Evolutionary conservation across 2,113 vertebrate species (phyloP), one percentile per base, ranked within the genome.

Genomic region (Mobula hypostoma): DNA sequence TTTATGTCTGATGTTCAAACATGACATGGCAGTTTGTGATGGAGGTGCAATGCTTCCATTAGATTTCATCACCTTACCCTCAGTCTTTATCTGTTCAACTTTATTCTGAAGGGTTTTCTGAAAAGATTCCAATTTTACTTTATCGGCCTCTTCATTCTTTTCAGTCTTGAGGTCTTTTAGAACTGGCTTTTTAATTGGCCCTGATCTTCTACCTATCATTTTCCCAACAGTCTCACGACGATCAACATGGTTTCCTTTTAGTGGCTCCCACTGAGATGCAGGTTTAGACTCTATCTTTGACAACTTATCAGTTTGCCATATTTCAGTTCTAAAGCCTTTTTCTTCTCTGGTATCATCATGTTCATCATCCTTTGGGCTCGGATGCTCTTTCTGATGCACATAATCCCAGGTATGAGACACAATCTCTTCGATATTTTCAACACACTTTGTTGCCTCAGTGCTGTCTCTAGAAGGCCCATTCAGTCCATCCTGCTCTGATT

Each of bases 141-240:
- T 99, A 92, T 98, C 98, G 58, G 98, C 97, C 92, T 99, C 99
- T 91, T 98, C 99, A 94, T 99, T 98, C 94, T 99, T 99, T 94
- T 99, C 99, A 0, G 99, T 98, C 95, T 99, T 99, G 27, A 99
- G 97, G 94, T 98, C 98, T 95, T 99, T 99, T 32, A 99, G 97
- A 92, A 99, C 98, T 0, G 99, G 99, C 58, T 99, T 99, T 96
- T 99, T 99, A 95, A 99, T 99, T 0, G 98, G 99, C 0, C 99
- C 99, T 0, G 99, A 98, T 95, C 99, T 96, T 61, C 99, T 97
- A 0, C 96, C 97, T 94, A 97, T 82, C 48, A 96, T 96, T 88
- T 98, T 97, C 6, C 98, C 96, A 0, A 96, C 96, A 24, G 96
- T 96, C 95, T 99, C 99, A 17, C 97, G 97, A 0, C 97, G 97